These are phyloP conservation scores for Fragum sueziense DNA, from an alignment of 2,888 invertebrate genomes.

Conservation along the genomic window DNA sequence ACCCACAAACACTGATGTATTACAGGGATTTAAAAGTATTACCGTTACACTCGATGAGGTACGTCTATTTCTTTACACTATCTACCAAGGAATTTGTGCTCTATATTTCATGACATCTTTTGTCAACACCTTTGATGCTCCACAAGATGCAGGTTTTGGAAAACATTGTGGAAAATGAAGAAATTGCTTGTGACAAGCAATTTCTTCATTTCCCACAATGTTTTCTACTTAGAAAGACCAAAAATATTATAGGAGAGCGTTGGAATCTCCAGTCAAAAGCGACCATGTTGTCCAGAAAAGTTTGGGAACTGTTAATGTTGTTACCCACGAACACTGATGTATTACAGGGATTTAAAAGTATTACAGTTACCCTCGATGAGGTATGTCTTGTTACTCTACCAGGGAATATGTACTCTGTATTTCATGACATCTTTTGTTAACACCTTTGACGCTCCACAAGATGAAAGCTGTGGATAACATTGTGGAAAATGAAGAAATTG, in stretches of 20 bases:
- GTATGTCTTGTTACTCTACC: neutral
- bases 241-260: too few relatives aligned
- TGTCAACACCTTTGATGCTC: too few relatives aligned
- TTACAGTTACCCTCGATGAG: slow-evolving; percentile 55
- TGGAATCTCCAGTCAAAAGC: slow-evolving; percentile 84
- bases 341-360: slow-evolving; percentile 90
- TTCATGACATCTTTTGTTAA: too few relatives aligned
- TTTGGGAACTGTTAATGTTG: slow-evolving; percentile 97
- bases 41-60: slow-evolving; percentile 47
- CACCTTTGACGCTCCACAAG: too few relatives aligned
- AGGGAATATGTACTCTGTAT: too few relatives aligned
- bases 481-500: too few relatives aligned
- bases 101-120: too few relatives aligned
- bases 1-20: slow-evolving; percentile 93
- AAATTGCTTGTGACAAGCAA: neutral
- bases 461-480: neutral
- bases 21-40: slow-evolving; percentile 90
- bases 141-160: neutral
- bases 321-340: slow-evolving; percentile 94
- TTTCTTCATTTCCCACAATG: neutral
- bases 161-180: too few relatives aligned
- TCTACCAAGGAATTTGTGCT: too few relatives aligned
- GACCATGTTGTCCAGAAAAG: slow-evolving; percentile 93
- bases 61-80: neutral
- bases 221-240: too few relatives aligned